Evolutionary conservation across 1,140 invertebrate species (phyloP).

Genomic region (Sarcophaga peregrina): DNA sequence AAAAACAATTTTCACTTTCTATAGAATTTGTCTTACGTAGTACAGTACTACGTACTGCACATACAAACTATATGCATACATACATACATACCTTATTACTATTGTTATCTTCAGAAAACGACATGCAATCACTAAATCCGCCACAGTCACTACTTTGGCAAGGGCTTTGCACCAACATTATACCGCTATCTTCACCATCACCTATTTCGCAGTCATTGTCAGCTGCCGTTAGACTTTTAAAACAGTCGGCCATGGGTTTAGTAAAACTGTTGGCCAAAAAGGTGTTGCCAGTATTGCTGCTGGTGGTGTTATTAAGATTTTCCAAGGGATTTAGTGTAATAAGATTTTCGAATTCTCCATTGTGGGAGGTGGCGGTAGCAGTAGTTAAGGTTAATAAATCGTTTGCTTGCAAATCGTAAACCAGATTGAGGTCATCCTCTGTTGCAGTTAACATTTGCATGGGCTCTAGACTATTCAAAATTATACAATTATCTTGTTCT

Average conservation of each 20-base stretch:
- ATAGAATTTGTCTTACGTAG: not conserved
- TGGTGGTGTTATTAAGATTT: not conserved
- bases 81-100: slow-evolving; percentile 1
- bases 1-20: slow-evolving; percentile 1
- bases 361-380: slow-evolving; percentile 36
- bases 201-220: slow-evolving; percentile 10
- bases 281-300: not conserved
- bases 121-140: slow-evolving; percentile 9
- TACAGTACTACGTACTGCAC: too few species aligned
- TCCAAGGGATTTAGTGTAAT: slow-evolving; percentile 14
- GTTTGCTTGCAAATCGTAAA: not conserved
- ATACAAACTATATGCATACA: too few species aligned
- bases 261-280: not conserved
- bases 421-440: not conserved
- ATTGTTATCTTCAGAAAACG: slow-evolving; percentile 11
- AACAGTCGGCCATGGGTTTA: too few species aligned
- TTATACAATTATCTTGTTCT: slow-evolving; percentile 3
- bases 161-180: slow-evolving; percentile 3
- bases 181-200: slow-evolving; percentile 23
- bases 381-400: slow-evolving; percentile 47
- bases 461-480: not conserved
- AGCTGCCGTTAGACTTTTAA: not conserved
- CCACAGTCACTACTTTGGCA: not conserved
- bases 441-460: not conserved
- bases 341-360: not conserved